Evolutionary conservation across 2,888 invertebrate genomes (phyloP), one percentile per base, ranked within the genome.

Genomic region (Watsonalla binaria): DNA sequence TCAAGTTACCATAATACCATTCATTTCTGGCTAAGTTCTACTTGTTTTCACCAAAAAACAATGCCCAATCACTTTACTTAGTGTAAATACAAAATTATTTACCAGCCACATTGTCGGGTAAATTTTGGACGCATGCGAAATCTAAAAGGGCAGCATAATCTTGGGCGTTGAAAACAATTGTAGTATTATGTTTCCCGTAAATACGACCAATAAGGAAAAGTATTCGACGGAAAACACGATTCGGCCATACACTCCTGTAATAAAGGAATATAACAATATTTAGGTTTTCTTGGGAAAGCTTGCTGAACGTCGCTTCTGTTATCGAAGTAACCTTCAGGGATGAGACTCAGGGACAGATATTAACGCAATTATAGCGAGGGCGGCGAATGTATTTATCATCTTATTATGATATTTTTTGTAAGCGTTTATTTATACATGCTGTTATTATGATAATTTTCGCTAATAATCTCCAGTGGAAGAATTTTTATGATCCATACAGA

Each of bases 81-180:
- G 11, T 11, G 42, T 42, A 42, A 42, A 42, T 11, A 42, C 2
- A 37, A 37, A 6, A 37, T 8, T 42, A 11, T 11, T 42, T 42
- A 6, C 11, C 11, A 11, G 2, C 42, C 11, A 11, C 5, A 2
- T 42, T 42, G 8, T 42, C 11, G 8, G 11, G 8, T 14, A 37
- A 49, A 49, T 49, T 49, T 49, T 14, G 8, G 15, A 13, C 9
- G 39, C 37, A 15, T 63, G 53, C 58, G 53, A 63, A 56, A 65
- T 54, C 49, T 52, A 56, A 58, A 61, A 55, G 42, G 53, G 47
- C 56, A 55, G 53, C 42, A 61, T 66, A 69, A 69, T 63, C 63
- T 62, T 71, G 72, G 65, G 73, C 71, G 65, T 67, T 63, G 63
- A 55, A 64, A 57, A 58, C 62, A 65, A 69, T 72, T 63, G 65